Conservation (phyloP, 2,113 vertebrate species). For the Pipa parva region DNA sequence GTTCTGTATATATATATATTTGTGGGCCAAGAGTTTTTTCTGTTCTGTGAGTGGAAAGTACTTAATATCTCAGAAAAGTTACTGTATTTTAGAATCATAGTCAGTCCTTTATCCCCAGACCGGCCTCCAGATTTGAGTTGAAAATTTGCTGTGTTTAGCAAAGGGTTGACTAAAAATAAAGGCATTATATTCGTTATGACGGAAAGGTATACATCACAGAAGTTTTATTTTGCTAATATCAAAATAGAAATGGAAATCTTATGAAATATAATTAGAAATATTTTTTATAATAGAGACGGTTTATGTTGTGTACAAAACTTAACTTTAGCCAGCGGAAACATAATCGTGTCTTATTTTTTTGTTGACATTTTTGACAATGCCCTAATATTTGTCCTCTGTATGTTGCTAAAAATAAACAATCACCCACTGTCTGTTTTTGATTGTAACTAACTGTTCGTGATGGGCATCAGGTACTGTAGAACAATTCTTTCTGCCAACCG, state of each 20-base stretch:
- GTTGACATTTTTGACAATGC: conserved; percentile 57
- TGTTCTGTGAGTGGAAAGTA: conserved; percentile 23
- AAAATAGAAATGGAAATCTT: conserved; percentile 61
- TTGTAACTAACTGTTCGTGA: conserved; percentile 66
- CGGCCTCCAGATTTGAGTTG: not conserved
- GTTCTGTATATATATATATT: conserved; percentile 32
- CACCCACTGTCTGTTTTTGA: conserved; percentile 46
- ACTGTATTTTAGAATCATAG: conserved; percentile 11
- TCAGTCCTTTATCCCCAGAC: no score
- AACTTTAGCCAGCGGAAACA: conserved; percentile 64
- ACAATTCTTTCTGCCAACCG: conserved; percentile 48
- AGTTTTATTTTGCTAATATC: conserved; percentile 59
- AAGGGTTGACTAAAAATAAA: conserved; percentile 40
- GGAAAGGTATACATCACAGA: conserved; percentile 48
- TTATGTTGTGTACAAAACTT: conserved; percentile 64
- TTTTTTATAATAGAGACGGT: conserved; percentile 65
- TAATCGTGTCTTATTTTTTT: conserved; percentile 56
- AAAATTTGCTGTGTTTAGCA: not conserved
- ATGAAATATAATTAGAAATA: conserved; percentile 60
- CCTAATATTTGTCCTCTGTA: conserved; percentile 56
- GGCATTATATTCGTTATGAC: conserved; percentile 48
- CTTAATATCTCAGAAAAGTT: conserved; percentile 20
- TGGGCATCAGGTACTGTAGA: conserved; percentile 58
- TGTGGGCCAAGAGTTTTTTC: conserved; percentile 22
- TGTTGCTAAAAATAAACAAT: conserved; percentile 54